Evolutionary conservation across 2,888 invertebrate genomes (phyloP), one percentile per base, ranked within the genome.

Genomic region (Clunio marinus): DNA sequence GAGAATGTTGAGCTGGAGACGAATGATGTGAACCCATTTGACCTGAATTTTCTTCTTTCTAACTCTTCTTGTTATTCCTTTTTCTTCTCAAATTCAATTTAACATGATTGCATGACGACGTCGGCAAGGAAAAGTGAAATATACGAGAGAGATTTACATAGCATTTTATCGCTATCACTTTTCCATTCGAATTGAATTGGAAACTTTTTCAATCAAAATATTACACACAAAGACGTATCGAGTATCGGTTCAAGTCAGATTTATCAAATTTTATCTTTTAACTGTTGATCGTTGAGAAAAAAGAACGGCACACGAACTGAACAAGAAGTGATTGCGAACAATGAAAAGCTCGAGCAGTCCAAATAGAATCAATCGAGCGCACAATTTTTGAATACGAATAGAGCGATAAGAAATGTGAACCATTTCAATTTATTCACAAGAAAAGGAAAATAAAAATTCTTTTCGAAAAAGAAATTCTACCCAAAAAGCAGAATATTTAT

Each of bases 271-370:
- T 57, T 65, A 45, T 17, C 3, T 32, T 51, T 51, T 45, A 65
- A 65, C 63, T 65, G 63, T 65, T 65, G 63, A 65, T 65, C 63
- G 27, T 25, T 57, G 57, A 57, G 32, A 32, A 7, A 10, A 32
- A n/a, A n/a, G n/a, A n/a, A n/a, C 35, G 35, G 35, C 7, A 13
- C 35, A 32, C 13, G 35, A 13, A 32, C 7, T 13, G 35, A 13
- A 13, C 35, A 32, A 13, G 13, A 8, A 32, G 35, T 32, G 35
- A 5, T 32, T 32, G 35, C 35, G 5, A 32, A 13, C 35, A 41
- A 41, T 5, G 15, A 15, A 41, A 41, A 41, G 41, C 15, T 41
- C 41, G n/a, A 15, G 41, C n/a, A n/a, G n/a, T n/a, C 41, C 41
- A n/a, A 51, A 51, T 22, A 51, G 8, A 51, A 51, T 51, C 51